Conservation (phyloP, 2,888 invertebrate genomes). For the Ennomos fuscantarius region DNA sequence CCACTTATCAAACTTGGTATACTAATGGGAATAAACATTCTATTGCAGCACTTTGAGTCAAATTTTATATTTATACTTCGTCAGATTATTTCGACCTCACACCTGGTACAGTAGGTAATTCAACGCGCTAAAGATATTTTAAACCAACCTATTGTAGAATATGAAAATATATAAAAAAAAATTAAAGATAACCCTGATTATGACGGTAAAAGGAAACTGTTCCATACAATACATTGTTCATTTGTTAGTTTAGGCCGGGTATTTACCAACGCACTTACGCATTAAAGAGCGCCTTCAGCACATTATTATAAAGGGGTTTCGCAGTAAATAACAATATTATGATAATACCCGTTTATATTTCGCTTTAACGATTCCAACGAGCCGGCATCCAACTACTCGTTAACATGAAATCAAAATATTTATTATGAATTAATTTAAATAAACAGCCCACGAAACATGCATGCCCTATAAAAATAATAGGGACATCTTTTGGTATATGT, state of each 20-base stretch:
- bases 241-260: slow-evolving; percentile 28
- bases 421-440: slow-evolving; percentile 82
- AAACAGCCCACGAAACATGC: slow-evolving; percentile 70
- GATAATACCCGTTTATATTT: slow-evolving; percentile 71
- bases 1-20: too few relatives aligned
- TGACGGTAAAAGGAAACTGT: slow-evolving; percentile 13
- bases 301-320: slow-evolving; percentile 34
- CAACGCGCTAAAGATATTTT: not conserved
- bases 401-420: slow-evolving; percentile 79
- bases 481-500: slow-evolving; percentile 19
- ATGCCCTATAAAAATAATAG: slow-evolving; percentile 53
- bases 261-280: slow-evolving; percentile 31
- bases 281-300: slow-evolving; percentile 28
- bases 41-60: too few relatives aligned
- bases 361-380: slow-evolving; percentile 70
- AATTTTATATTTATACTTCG: too few relatives aligned
- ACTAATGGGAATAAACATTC: too few relatives aligned
- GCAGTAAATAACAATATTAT: slow-evolving; percentile 77
- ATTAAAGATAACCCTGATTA: slow-evolving; percentile 14
- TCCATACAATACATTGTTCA: slow-evolving; percentile 14
- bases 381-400: slow-evolving; percentile 70
- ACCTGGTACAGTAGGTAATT: too few relatives aligned
- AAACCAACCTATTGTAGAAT: slow-evolving; percentile 3
- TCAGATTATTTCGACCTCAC: too few relatives aligned
- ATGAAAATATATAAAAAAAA: slow-evolving; percentile 7